phyloP scores from a whole-genome alignment of 2,797 vertebrate species.

The Onychomys torridus region DNA sequence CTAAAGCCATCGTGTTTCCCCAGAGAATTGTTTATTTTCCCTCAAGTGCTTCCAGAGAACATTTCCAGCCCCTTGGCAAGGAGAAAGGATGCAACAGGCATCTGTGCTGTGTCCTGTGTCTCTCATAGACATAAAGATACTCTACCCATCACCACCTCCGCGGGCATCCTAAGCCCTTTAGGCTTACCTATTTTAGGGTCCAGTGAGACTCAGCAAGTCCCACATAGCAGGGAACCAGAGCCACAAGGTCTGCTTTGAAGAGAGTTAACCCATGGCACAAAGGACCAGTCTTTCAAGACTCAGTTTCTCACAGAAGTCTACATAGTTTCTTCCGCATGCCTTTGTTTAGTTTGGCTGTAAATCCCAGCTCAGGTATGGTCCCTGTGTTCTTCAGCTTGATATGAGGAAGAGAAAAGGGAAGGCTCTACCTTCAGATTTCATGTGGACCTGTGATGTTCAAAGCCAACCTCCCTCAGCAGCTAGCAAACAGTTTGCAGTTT shows the following conservation, averaged over 20 bases:
- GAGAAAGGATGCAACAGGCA: constrained; percentile 56
- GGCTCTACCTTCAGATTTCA: constrained; percentile 36
- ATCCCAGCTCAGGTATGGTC: not conserved
- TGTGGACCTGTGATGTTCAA: constrained; percentile 1
- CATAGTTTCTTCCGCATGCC: constrained; percentile 54
- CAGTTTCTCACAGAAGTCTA: constrained; percentile 62
- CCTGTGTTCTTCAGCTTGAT: not conserved
- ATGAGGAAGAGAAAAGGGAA: not conserved
- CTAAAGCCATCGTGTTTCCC: constrained; percentile 3
- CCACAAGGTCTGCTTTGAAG: constrained; percentile 10
- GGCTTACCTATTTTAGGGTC: constrained; percentile 50
- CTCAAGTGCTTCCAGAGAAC: constrained; percentile 35
- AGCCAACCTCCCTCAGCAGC: constrained; percentile 62
- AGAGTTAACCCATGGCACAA: constrained; percentile 22
- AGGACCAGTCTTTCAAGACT: constrained; percentile 72
- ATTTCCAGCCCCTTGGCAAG: constrained; percentile 37
- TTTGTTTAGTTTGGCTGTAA: constrained; percentile 21
- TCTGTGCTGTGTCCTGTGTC: not conserved
- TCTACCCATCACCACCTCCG: constrained; percentile 36
- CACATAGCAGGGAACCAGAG: not conserved
- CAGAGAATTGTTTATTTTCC: not conserved
- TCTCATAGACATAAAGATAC: constrained; percentile 73
- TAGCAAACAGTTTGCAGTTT: constrained; percentile 76
- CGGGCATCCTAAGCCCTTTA: constrained; percentile 66
- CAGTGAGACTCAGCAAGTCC: not conserved